phyloP scores from a whole-genome alignment of 2,113 vertebrate species.

The Thalassoma bifasciatum region DNA sequence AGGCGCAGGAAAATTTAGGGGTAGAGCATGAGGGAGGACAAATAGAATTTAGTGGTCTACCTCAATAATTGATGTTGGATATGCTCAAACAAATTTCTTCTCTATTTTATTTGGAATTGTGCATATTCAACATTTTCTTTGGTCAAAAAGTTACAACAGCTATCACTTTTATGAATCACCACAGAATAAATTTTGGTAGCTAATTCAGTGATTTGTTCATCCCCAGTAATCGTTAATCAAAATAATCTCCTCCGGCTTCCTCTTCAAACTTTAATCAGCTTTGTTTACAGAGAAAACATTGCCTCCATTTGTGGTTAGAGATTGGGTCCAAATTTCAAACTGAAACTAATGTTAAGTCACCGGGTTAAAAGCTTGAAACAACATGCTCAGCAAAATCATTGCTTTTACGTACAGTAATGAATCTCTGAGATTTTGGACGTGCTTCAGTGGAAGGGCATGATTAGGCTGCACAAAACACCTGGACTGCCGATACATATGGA shows the following conservation, averaged over 20 bases:
- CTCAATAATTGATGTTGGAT: too few relatives aligned
- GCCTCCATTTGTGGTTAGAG: background rate
- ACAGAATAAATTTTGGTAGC: background rate
- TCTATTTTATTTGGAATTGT: too few relatives aligned
- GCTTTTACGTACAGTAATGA: background rate
- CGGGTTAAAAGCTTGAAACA: too few relatives aligned
- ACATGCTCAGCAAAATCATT: background rate
- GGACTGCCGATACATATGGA: slow-evolving; percentile 19
- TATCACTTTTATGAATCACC: background rate
- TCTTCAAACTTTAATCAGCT: background rate
- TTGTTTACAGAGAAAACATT: background rate
- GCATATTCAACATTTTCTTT: too few relatives aligned
- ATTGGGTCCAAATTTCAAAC: background rate
- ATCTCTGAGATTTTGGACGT: background rate
- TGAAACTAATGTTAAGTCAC: background rate
- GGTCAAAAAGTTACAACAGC: too few relatives aligned
- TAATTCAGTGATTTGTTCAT: background rate
- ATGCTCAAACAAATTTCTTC: too few relatives aligned
- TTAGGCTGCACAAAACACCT: slow-evolving; percentile 17
- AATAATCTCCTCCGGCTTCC: background rate
- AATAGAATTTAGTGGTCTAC: too few relatives aligned
- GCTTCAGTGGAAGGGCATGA: background rate
- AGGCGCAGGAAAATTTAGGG: too few relatives aligned
- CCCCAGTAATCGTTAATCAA: background rate
- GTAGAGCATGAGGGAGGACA: too few relatives aligned